phyloP scores from a whole-genome alignment of 2,888 invertebrate species.

The Spisula subtruncata region DNA sequence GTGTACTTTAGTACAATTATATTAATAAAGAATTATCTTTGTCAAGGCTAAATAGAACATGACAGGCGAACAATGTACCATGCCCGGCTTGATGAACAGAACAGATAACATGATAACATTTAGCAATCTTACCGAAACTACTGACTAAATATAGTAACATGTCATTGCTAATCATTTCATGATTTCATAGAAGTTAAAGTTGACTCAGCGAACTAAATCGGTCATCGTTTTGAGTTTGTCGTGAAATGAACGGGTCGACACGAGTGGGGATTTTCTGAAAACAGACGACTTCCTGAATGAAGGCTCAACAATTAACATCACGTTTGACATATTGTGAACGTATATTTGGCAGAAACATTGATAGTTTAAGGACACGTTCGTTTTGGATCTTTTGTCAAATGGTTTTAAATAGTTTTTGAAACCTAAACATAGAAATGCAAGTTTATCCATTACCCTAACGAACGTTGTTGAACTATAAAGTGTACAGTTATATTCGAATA shows the following conservation, averaged over 20 bases:
- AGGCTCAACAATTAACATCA: background rate
- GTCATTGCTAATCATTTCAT: background rate
- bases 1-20: background rate
- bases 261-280: background rate
- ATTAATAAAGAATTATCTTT: background rate
- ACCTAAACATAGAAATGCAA: too few relatives aligned
- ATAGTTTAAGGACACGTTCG: background rate
- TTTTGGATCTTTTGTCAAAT: background rate
- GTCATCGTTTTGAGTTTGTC: background rate
- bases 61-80: conserved; percentile 11
- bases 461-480: too few relatives aligned
- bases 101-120: too few relatives aligned
- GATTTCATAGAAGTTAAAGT: background rate
- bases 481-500: too few relatives aligned
- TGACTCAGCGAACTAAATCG: background rate
- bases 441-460: too few relatives aligned
- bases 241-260: background rate
- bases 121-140: background rate
- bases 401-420: background rate
- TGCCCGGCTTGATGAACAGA: background rate
- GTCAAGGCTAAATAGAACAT: background rate
- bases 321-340: background rate
- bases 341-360: background rate
- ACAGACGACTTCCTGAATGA: background rate
- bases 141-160: background rate